phyloP scores from a whole-genome alignment of 2,113 vertebrate genomes.

The Circaetus gallicus region DNA sequence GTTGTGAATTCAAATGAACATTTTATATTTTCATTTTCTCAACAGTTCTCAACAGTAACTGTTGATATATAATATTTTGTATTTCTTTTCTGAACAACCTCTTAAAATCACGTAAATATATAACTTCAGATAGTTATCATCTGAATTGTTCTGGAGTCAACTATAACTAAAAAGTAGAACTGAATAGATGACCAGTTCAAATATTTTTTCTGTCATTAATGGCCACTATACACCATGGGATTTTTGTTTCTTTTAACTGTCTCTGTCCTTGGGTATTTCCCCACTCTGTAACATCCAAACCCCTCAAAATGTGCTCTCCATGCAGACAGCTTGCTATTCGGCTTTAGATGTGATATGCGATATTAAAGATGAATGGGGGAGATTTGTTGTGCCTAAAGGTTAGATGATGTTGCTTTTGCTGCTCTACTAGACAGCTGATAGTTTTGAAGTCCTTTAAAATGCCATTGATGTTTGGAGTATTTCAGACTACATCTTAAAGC shows the following conservation, averaged over 20 bases:
- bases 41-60: not conserved
- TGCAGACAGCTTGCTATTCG: not conserved
- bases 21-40: constrained; percentile 26
- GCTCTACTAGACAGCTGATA: not conserved
- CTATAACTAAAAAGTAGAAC: not conserved
- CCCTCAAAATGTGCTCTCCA: not conserved
- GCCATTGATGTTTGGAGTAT: not conserved
- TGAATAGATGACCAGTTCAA: not conserved
- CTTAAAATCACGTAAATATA: not conserved
- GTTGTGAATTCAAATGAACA: not conserved
- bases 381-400: not conserved
- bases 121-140: not conserved
- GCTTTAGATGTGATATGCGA: not conserved
- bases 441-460: not conserved
- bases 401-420: not conserved
- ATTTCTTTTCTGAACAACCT: not conserved
- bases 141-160: not conserved
- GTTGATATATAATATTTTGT: not conserved
- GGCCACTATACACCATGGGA: not conserved
- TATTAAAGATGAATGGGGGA: not conserved
- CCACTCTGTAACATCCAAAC: not conserved
- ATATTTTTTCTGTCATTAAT: not conserved
- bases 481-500: not conserved
- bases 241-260: not conserved
- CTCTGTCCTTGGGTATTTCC: not conserved